A percentile compares a stretch with the other conserved stretches of the same genome.
These are phyloP conservation scores for Bradynema listronoti DNA, from an alignment of 1,140 invertebrate species.

Conservation along the genomic window DNA sequence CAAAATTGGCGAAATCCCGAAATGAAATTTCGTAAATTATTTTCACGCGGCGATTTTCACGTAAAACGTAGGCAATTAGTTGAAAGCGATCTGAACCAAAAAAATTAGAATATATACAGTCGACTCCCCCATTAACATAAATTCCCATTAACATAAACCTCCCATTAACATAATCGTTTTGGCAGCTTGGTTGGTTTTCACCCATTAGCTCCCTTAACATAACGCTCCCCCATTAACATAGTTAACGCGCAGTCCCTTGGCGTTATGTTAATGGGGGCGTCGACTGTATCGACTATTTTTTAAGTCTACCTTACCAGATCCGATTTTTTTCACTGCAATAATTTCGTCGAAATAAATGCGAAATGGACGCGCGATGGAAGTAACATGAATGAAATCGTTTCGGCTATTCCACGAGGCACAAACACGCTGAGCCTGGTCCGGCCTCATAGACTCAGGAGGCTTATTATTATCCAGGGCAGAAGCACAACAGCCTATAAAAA, in stretches of 20 bases:
- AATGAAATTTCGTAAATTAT: not conserved
- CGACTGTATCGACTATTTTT: not conserved
- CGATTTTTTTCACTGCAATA: not conserved
- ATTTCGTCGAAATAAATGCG: constrained; percentile 9
- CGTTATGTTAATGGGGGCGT: not conserved
- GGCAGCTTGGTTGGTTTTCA: too few relatives aligned
- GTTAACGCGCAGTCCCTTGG: too few relatives aligned
- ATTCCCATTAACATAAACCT: not conserved
- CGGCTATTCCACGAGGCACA: constrained; percentile 7
- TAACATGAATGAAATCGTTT: constrained; percentile 8
- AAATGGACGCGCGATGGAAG: not conserved
- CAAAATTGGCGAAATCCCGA: not conserved
- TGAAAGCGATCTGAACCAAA: too few relatives aligned
- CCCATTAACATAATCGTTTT: not conserved
- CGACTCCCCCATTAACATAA: not conserved
- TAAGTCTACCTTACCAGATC: not conserved
- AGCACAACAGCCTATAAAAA: too few relatives aligned
- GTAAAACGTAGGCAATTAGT: not conserved
- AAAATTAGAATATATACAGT: constrained; percentile 1
- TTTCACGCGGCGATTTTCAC: not conserved
- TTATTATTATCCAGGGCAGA: too few relatives aligned
- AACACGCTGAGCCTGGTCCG: too few relatives aligned
- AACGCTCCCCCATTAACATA: too few relatives aligned
- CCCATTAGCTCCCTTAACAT: too few relatives aligned
- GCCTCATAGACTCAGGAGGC: too few relatives aligned